A percentile compares a stretch with the other conserved stretches of the same genome.
phyloP scores from a whole-genome alignment of 2,113 vertebrate genomes.

The Tringa solitaria region DNA sequence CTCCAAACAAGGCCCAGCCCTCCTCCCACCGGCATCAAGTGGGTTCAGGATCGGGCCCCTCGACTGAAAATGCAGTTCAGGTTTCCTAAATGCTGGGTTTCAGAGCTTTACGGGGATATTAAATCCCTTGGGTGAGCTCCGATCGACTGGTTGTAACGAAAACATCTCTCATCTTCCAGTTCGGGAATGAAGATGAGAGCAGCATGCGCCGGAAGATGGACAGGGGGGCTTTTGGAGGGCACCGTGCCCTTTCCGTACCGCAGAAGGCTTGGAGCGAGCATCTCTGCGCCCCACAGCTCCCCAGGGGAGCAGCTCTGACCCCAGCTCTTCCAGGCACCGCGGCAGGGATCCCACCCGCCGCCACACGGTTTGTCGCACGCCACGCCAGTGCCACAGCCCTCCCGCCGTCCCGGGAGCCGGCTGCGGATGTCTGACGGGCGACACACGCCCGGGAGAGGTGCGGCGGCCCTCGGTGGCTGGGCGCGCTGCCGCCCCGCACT shows the following conservation, averaged over 20 bases:
- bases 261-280: neutral
- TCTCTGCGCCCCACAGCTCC: accelerated
- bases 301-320: neutral
- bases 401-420: accelerated
- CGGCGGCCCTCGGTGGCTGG: neutral
- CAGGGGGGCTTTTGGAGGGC: neutral
- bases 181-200: neutral
- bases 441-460: accelerated
- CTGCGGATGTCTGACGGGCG: accelerated
- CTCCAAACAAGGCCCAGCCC: neutral
- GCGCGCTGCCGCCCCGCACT: neutral
- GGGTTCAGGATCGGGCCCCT: neutral
- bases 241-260: too few relatives aligned
- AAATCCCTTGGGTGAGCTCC: neutral
- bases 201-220: neutral
- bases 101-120: neutral
- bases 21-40: neutral
- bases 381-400: accelerated
- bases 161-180: neutral
- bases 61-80: neutral
- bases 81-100: neutral
- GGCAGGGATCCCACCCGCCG: neutral
- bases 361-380: accelerated
- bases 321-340: neutral
- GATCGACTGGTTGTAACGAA: neutral